A percentile compares a stretch with the other conserved stretches of the same genome.
Conservation (phyloP, 2,888 invertebrate genomes). For the Coelopa pilipes region DNA sequence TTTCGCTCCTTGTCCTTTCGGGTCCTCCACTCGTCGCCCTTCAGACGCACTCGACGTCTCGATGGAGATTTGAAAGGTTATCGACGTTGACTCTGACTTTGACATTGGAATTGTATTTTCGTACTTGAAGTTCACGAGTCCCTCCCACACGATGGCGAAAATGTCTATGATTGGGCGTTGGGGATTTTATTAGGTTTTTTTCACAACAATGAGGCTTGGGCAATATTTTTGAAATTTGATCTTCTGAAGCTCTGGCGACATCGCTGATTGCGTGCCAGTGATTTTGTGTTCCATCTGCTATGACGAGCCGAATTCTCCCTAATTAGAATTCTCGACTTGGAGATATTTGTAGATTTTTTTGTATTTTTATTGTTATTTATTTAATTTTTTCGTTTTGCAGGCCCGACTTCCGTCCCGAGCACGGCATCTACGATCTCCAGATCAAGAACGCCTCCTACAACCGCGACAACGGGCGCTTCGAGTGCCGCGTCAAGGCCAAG, state of each 20-base stretch:
- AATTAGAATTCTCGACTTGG: neutral
- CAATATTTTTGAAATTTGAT: conserved; percentile 11
- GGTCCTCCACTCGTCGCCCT: neutral
- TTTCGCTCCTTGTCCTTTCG: too few relatives aligned
- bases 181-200: too few relatives aligned
- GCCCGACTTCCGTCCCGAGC: conserved; percentile 80
- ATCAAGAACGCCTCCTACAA: conserved; percentile 91
- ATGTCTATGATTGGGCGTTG: too few relatives aligned
- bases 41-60: conserved; percentile 4
- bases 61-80: neutral
- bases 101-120: neutral
- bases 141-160: too few relatives aligned
- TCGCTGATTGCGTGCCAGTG: conserved; percentile 10
- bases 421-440: conserved; percentile 88
- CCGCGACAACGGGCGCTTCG: conserved; percentile 90
- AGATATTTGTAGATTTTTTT: neutral
- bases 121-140: too few relatives aligned
- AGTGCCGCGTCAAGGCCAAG: conserved; percentile 86
- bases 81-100: conserved; percentile 14
- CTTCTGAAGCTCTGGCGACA: neutral
- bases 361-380: neutral
- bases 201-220: neutral
- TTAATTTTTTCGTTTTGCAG: conserved; percentile 67
- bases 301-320: neutral
- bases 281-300: neutral